Evolutionary conservation across 2,888 invertebrate genomes (phyloP).

Genomic region (Nasonia oneida): DNA sequence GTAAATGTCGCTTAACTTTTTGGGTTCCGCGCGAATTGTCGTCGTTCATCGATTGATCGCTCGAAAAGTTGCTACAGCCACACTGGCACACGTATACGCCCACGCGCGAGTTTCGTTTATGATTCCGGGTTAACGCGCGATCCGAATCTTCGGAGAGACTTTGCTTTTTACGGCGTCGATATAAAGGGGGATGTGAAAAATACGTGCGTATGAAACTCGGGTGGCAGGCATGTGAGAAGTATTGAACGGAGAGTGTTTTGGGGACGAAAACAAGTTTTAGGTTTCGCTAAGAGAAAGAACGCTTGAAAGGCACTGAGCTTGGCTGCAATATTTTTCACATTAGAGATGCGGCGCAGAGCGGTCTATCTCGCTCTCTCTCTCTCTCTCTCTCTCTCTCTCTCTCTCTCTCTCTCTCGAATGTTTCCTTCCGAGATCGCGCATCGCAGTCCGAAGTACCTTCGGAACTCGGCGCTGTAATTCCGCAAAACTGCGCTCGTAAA

Average conservation of each 20-base stretch:
- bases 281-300: background rate
- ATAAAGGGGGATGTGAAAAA: background rate
- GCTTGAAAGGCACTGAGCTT: constrained; percentile 4
- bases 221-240: background rate
- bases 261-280: background rate
- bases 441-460: background rate
- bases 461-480: background rate
- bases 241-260: background rate
- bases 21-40: background rate
- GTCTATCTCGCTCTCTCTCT: background rate
- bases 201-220: background rate
- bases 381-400: no score
- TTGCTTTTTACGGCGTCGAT: background rate
- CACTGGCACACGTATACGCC: background rate
- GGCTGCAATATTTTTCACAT: constrained; percentile 4
- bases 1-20: background rate
- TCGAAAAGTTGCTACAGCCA: background rate
- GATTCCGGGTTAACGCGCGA: background rate
- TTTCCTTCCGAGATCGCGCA: background rate
- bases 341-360: background rate
- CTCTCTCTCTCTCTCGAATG: background rate
- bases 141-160: background rate
- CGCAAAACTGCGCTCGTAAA: background rate
- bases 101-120: background rate
- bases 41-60: background rate